Evolutionary conservation across 1,140 invertebrate species (phyloP).

Genomic region (Periplaneta americana): DNA sequence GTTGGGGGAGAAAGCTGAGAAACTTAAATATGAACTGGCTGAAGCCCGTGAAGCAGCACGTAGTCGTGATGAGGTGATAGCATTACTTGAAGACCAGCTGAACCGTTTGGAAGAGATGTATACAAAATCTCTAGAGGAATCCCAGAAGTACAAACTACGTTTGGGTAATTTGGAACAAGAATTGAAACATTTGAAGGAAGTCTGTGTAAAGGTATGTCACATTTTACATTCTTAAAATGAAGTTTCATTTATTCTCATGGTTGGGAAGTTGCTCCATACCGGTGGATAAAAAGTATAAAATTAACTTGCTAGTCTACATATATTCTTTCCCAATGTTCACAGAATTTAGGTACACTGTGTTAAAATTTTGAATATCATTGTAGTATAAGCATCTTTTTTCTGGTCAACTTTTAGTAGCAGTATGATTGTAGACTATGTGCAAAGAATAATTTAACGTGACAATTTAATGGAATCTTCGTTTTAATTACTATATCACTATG

Average conservation of each 20-base stretch:
- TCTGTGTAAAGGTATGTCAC: slow-evolving; percentile 7
- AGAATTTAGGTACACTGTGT: too few relatives aligned
- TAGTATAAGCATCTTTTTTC: too few relatives aligned
- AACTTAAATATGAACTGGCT: slow-evolving; percentile 28
- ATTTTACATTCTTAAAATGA: background rate
- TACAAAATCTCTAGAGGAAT: slow-evolving; percentile 13
- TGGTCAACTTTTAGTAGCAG: too few relatives aligned
- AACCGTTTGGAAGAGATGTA: slow-evolving; percentile 5
- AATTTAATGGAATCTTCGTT: too few relatives aligned
- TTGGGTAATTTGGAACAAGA: slow-evolving; percentile 16
- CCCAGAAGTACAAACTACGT: slow-evolving; percentile 7
- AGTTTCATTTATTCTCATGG: background rate
- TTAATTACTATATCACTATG: too few relatives aligned
- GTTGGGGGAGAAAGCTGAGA: slow-evolving; percentile 22
- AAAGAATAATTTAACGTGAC: too few relatives aligned
- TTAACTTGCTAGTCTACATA: too few relatives aligned
- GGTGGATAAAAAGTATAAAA: too few relatives aligned
- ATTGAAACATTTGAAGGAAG: slow-evolving; percentile 14
- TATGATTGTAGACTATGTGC: too few relatives aligned
- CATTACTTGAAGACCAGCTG: slow-evolving; percentile 13
- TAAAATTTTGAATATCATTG: too few relatives aligned
- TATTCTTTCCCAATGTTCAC: too few relatives aligned
- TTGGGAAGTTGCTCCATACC: too few relatives aligned
- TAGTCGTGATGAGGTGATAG: slow-evolving; percentile 25
- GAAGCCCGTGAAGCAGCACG: slow-evolving; percentile 24